Conservation (phyloP, 2,113 vertebrate genomes). For the Neogale vison region DNA sequence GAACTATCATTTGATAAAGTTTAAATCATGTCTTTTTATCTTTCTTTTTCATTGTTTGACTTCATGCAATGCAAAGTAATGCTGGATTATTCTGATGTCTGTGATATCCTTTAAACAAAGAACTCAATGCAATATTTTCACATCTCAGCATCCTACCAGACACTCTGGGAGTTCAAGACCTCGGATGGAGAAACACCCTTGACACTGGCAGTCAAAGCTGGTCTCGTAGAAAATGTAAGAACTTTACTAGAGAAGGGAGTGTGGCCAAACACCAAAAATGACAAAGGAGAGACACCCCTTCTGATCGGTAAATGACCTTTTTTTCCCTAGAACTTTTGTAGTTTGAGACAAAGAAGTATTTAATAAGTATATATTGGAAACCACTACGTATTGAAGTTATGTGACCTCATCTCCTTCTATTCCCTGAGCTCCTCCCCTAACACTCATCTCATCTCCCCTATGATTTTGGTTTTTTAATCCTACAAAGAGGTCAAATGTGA, state of each 20-base stretch:
- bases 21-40: not conserved
- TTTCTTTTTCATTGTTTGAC: not conserved
- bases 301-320: slow-evolving; percentile 85
- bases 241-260: slow-evolving; percentile 87
- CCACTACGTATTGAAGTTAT: not conserved
- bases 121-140: slow-evolving; percentile 46
- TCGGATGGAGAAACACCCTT: slow-evolving; percentile 88
- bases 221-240: slow-evolving; percentile 84
- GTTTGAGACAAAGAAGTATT: slow-evolving; percentile 26
- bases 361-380: slow-evolving; percentile 24
- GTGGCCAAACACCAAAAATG: slow-evolving; percentile 89
- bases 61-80: not conserved
- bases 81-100: not conserved
- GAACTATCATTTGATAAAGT: not conserved
- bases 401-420: not conserved
- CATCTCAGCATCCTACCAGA: slow-evolving; percentile 83
- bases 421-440: not conserved
- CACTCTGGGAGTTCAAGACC: slow-evolving; percentile 89
- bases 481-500: not conserved
- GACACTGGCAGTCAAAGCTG: slow-evolving; percentile 88
- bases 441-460: not conserved
- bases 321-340: not conserved
- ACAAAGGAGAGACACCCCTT: slow-evolving; percentile 89
- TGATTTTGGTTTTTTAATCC: not conserved
- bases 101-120: not conserved